phyloP scores from a whole-genome alignment of 2,888 invertebrate genomes.

The Auanema freiburgensis region DNA sequence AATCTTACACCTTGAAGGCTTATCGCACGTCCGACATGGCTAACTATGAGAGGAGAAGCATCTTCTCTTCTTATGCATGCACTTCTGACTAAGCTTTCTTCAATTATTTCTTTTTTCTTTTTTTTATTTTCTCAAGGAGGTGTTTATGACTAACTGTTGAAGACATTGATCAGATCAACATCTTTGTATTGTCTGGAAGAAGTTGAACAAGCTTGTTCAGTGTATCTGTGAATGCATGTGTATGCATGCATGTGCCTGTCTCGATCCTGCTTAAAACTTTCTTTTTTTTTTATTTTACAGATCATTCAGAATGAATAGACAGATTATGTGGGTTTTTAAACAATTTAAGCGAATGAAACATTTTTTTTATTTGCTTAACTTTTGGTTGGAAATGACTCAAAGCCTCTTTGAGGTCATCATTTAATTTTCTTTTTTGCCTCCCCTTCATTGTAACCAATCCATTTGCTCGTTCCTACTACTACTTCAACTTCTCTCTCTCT shows the following conservation, averaged over 20 bases:
- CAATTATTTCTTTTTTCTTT: slow-evolving; percentile 2
- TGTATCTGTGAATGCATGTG: background rate
- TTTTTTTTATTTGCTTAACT: background rate
- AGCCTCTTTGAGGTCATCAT: background rate
- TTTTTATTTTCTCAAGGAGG: too few species aligned
- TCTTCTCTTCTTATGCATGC: background rate
- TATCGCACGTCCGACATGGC: slow-evolving; percentile 1
- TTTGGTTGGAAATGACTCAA: slow-evolving; percentile 5
- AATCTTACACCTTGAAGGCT: background rate
- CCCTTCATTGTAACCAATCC: too few species aligned
- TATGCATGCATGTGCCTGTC: background rate
- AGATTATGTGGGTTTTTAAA: background rate
- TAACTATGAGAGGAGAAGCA: background rate
- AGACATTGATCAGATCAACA: too few species aligned
- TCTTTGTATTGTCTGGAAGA: too few species aligned
- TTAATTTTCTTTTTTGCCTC: slow-evolving; percentile 7
- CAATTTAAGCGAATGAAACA: background rate
- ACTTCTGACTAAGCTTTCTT: slow-evolving; percentile 4
- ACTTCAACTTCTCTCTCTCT: too few species aligned
- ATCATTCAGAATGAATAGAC: background rate
- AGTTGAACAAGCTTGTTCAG: too few species aligned
- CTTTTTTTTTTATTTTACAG: background rate
- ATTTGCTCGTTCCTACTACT: too few species aligned
- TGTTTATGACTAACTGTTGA: slow-evolving; percentile 1
- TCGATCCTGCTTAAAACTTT: background rate